A percentile compares a stretch with the other conserved stretches of the same genome.
Evolutionary conservation across 2,113 vertebrate species (phyloP).

Genomic region (Mesembrinibis cayennensis): DNA sequence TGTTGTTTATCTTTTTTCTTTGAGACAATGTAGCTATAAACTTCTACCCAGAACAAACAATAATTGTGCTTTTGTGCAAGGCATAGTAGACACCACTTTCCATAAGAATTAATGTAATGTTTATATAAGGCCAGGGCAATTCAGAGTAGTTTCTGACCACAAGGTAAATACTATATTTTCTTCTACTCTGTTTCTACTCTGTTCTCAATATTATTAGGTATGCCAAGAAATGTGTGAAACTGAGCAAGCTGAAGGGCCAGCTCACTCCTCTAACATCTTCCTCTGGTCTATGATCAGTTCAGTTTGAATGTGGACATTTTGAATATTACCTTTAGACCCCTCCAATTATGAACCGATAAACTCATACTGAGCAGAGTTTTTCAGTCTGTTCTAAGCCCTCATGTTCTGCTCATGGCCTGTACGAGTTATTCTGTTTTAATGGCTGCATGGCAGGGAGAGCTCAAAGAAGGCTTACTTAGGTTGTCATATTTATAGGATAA

Average conservation of each 20-base stretch:
- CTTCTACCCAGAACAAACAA: background rate
- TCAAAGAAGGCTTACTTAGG: no score
- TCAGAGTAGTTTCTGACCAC: background rate
- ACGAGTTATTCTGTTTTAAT: background rate
- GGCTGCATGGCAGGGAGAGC: no score
- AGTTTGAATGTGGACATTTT: background rate
- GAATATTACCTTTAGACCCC: background rate
- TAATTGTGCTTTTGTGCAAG: background rate
- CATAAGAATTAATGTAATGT: background rate
- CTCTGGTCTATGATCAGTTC: background rate
- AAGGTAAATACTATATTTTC: background rate
- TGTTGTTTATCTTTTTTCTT: background rate
- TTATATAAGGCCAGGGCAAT: background rate
- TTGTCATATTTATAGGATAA: no score
- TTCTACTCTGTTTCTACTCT: background rate
- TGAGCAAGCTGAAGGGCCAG: background rate
- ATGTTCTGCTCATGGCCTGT: background rate
- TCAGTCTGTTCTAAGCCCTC: background rate
- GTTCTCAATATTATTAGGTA: background rate
- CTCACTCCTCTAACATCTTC: background rate
- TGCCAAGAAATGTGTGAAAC: background rate
- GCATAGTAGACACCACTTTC: background rate
- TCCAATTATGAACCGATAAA: background rate
- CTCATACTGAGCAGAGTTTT: background rate
- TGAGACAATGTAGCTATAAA: background rate